Evolutionary conservation across 2,113 vertebrate species (phyloP).

Genomic region (Ranitomeya variabilis): DNA sequence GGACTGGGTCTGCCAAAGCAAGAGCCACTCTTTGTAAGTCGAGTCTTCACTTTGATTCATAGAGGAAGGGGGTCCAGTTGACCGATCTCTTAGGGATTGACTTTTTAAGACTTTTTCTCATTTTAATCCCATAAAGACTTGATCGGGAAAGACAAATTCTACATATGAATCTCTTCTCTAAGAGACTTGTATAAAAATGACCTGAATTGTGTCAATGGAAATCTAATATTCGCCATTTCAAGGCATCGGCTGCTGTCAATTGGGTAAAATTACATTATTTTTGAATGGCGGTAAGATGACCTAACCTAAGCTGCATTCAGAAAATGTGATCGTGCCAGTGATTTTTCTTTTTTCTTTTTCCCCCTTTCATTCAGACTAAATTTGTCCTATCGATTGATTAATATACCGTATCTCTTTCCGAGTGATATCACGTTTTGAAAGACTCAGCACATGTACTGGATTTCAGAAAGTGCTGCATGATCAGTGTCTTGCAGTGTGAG

Average conservation of each 20-base stretch:
- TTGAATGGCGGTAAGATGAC: conserved; percentile 20
- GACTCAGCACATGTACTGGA: conserved; percentile 23
- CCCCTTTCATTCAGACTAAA: conserved; percentile 35
- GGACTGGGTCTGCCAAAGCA: background rate
- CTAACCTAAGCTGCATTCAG: conserved; percentile 3
- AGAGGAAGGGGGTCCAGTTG: background rate
- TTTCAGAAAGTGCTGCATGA: conserved; percentile 17
- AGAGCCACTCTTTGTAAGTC: too few relatives aligned
- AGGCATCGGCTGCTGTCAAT: background rate
- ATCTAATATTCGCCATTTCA: background rate
- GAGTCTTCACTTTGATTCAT: background rate
- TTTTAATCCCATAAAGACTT: background rate
- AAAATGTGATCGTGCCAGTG: conserved; percentile 38
- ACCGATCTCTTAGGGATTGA: background rate
- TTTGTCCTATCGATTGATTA: conserved; percentile 50
- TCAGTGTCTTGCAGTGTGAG: background rate
- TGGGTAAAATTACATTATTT: background rate
- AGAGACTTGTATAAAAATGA: background rate
- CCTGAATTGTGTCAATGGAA: background rate
- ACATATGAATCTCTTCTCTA: background rate
- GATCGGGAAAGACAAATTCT: background rate
- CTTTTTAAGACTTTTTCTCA: background rate
- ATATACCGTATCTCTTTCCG: conserved; percentile 34
- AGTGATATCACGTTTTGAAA: conserved; percentile 47
- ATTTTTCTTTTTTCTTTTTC: conserved; percentile 27